Evolutionary conservation across 2,797 vertebrate species (phyloP).

Genomic region (Hozukius guyotensis): DNA sequence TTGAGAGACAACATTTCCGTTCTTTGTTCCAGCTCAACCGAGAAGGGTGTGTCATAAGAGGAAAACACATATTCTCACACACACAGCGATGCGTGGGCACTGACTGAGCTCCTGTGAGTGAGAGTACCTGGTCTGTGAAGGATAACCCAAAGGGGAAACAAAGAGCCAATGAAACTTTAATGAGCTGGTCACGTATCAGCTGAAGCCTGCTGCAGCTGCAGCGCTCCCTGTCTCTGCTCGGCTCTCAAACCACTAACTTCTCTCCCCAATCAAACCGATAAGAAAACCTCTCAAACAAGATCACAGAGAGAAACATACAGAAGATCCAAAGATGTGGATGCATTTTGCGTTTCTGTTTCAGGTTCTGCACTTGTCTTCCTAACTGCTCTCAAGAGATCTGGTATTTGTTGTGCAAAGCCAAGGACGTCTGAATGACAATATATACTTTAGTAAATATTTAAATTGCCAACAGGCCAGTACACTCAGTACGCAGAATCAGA

Average conservation of each 20-base stretch:
- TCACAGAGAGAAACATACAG: neutral
- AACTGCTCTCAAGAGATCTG: slow-evolving; percentile 6
- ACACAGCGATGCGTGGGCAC: slow-evolving; percentile 17
- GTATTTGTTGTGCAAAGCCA: slow-evolving; percentile 30
- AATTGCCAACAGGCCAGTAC: neutral
- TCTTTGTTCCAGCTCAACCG: slow-evolving; percentile 12
- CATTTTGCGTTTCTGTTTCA: slow-evolving; percentile 18
- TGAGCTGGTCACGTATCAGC: slow-evolving; percentile 76
- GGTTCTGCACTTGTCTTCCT: slow-evolving; percentile 25
- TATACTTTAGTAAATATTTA: neutral
- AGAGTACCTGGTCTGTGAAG: slow-evolving; percentile 71
- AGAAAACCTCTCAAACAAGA: slow-evolving; percentile 3
- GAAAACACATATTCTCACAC: neutral
- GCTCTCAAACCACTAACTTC: slow-evolving; percentile 26
- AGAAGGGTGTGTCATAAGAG: slow-evolving; percentile 12
- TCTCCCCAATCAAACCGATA: neutral
- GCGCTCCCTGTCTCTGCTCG: slow-evolving; percentile 36
- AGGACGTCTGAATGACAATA: slow-evolving; percentile 39
- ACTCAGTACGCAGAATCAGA: neutral
- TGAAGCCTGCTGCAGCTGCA: slow-evolving; percentile 57
- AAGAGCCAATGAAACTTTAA: slow-evolving; percentile 87
- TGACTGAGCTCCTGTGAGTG: slow-evolving; percentile 52
- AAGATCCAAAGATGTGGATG: neutral
- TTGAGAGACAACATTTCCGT: slow-evolving; percentile 15
- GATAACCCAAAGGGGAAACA: slow-evolving; percentile 76